Percentiles rank a stretch among this genome's conserved stretches.
phyloP scores from a whole-genome alignment of 2,113 vertebrate genomes.

The Xiphorhynchus elegans region DNA sequence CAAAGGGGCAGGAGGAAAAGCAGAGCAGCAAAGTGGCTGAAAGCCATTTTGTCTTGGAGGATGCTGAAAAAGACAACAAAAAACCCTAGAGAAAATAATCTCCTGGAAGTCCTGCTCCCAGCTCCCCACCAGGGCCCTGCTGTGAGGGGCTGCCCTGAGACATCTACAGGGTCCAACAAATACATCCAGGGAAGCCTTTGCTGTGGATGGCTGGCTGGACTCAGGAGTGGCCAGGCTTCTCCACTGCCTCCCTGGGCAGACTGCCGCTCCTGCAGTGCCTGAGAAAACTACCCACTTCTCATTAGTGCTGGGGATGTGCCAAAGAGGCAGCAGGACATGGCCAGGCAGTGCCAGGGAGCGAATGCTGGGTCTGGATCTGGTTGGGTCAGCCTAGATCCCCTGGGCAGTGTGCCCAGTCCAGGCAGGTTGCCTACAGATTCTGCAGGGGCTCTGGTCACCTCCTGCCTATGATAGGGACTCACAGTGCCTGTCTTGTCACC shows the following conservation, averaged over 20 bases:
- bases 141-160: not conserved
- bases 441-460: not conserved
- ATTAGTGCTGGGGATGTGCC: not conserved
- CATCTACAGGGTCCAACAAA: not conserved
- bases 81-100: not conserved
- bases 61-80: not conserved
- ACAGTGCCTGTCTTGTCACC: not conserved
- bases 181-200: not conserved
- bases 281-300: not conserved
- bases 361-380: not conserved
- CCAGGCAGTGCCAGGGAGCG: accelerated
- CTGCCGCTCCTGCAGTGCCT: not conserved
- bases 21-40: not conserved
- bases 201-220: not conserved
- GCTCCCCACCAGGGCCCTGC: not conserved
- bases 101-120: not conserved
- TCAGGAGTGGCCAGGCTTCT: not conserved
- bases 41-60: not conserved
- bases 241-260: not conserved
- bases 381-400: not conserved
- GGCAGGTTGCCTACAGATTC: not conserved
- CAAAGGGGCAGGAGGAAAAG: not conserved
- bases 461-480: not conserved
- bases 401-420: not conserved
- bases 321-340: not conserved